Conservation (phyloP, 1,140 invertebrate genomes). For the Anastrepha obliqua region DNA sequence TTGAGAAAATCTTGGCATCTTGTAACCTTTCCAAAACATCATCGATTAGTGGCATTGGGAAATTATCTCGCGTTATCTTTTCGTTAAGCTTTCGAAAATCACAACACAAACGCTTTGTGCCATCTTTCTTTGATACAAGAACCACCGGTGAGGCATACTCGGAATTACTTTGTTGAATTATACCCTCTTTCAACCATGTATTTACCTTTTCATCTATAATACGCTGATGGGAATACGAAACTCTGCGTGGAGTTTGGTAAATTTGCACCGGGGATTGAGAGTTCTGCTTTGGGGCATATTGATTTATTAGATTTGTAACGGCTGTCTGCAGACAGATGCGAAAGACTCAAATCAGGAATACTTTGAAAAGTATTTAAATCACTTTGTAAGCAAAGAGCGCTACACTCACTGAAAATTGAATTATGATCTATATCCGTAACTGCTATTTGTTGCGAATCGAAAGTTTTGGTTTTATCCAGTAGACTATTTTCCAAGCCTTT, state of each 20-base stretch:
- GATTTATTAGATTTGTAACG: too few species aligned
- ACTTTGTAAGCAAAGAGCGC: too few species aligned
- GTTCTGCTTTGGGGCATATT: too few species aligned
- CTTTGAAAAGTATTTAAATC: too few species aligned
- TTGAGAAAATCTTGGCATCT: constrained; percentile 58
- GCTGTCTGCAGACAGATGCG: too few species aligned
- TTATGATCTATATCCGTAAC: too few species aligned
- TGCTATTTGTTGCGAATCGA: too few species aligned
- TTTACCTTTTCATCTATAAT: background rate
- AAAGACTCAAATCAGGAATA: too few species aligned
- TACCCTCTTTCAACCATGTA: background rate
- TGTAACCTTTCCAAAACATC: constrained; percentile 69
- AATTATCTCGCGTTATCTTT: constrained; percentile 67
- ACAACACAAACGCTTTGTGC: constrained; percentile 60
- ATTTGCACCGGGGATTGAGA: background rate
- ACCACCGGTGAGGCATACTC: constrained; percentile 60
- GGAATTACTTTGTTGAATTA: constrained; percentile 9
- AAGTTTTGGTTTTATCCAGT: too few species aligned
- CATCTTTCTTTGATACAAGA: constrained; percentile 62
- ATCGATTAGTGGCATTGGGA: constrained; percentile 74
- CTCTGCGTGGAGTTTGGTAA: constrained; percentile 15
- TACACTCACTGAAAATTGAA: too few species aligned
- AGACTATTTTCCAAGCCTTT: too few species aligned
- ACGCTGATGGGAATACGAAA: constrained; percentile 15
- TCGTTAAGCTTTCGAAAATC: constrained; percentile 66